phyloP scores from a whole-genome alignment of 1,140 invertebrate genomes.

The Whitmania pigra region DNA sequence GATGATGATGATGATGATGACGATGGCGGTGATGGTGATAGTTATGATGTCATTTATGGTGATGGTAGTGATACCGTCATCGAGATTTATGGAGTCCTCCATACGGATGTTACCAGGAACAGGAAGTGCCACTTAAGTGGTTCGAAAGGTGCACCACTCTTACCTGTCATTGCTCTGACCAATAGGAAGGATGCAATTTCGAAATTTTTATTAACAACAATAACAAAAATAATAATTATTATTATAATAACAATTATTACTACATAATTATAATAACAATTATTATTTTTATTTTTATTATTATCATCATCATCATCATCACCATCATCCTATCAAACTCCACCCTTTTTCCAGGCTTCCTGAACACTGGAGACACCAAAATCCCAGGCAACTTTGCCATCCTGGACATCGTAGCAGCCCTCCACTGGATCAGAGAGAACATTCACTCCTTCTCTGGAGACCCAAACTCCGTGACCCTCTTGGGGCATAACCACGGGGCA shows the following conservation, averaged over 20 bases:
- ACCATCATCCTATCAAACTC: neutral
- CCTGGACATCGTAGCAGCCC: constrained; percentile 45
- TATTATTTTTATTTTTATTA: neutral
- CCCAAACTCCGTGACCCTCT: constrained; percentile 13
- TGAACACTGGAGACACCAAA: constrained; percentile 26
- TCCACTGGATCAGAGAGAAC: constrained; percentile 45
- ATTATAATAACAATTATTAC: neutral
- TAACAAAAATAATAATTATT: neutral
- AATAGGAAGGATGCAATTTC: neutral
- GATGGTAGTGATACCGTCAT: neutral
- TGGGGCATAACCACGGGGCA: constrained; percentile 21
- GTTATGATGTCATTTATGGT: neutral
- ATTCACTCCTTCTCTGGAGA: constrained; percentile 21
- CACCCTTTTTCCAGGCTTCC: constrained; percentile 26
- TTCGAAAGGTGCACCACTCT: neutral
- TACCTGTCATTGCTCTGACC: no score
- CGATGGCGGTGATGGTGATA: neutral
- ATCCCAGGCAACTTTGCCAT: constrained; percentile 27
- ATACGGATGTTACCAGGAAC: neutral
- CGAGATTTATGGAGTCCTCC: neutral
- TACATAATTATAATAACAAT: no score
- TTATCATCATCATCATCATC: constrained; percentile 6
- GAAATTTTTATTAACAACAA: neutral
- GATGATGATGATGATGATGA: neutral
- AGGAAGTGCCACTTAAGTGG: neutral